Conservation (phyloP, 2,113 vertebrate species). For the Excalfactoria chinensis region DNA sequence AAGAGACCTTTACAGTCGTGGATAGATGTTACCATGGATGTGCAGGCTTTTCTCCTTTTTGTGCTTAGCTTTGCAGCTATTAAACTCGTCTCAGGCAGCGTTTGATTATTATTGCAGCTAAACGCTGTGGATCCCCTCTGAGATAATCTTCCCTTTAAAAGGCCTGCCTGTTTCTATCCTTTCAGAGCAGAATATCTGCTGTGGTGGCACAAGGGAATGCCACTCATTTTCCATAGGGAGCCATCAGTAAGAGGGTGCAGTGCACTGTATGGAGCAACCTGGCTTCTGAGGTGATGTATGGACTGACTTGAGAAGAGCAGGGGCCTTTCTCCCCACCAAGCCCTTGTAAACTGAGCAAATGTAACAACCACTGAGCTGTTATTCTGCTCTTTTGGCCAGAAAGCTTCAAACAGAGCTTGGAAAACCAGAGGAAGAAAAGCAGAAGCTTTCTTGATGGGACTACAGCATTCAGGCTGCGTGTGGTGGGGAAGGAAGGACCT, state of each 20-base stretch:
- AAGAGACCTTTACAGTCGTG: accelerated
- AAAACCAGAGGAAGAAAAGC: not conserved
- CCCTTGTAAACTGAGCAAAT: accelerated
- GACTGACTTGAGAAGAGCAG: not conserved
- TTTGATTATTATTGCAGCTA: not conserved
- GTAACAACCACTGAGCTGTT: accelerated
- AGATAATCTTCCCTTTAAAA: not conserved
- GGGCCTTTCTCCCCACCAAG: not conserved
- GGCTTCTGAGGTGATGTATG: not conserved
- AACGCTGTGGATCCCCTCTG: accelerated
- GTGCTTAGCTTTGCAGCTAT: not conserved
- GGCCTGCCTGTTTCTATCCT: not conserved
- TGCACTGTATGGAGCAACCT: accelerated
- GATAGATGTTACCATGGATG: not conserved
- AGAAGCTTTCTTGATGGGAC: not conserved
- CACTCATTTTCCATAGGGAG: not conserved
- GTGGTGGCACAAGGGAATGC: not conserved
- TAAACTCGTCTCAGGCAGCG: not conserved
- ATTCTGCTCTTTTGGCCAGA: accelerated
- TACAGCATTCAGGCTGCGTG: accelerated
- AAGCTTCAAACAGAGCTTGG: accelerated
- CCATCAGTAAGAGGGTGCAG: not conserved
- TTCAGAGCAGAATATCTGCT: accelerated
- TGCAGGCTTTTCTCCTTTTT: not conserved
- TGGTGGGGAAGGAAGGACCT: not conserved